Percentiles rank a stretch among this genome's conserved stretches.
These are phyloP conservation scores for Megaleporinus macrocephalus DNA, from an alignment of 2,113 vertebrate species.

Conservation along the genomic window DNA sequence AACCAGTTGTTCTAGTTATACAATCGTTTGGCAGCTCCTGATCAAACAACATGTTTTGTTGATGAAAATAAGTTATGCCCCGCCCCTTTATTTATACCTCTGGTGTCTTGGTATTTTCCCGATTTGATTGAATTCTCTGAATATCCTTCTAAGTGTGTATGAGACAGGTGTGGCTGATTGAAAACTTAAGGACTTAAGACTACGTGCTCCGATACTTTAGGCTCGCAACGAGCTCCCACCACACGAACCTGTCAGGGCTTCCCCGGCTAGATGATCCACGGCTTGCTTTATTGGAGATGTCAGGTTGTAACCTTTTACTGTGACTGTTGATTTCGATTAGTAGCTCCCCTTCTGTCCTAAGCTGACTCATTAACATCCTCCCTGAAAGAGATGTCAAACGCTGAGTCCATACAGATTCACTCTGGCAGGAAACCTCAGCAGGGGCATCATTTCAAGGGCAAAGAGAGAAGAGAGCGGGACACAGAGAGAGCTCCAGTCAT, in stretches of 20 bases:
- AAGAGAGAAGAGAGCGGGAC: neutral
- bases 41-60: too few species aligned
- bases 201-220: neutral
- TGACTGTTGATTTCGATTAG: constrained; percentile 40
- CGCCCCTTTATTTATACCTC: too few species aligned
- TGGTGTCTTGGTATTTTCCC: too few species aligned
- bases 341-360: constrained; percentile 11
- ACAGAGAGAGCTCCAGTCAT: neutral
- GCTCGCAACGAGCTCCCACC: neutral
- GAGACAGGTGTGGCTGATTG: neutral
- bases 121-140: too few species aligned
- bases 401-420: constrained; percentile 12
- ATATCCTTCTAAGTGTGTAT: too few species aligned
- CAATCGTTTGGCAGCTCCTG: too few species aligned
- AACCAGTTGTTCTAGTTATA: too few species aligned
- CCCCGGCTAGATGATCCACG: constrained; percentile 15
- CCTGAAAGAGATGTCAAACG: constrained; percentile 33
- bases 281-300: constrained; percentile 25
- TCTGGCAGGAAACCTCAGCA: constrained; percentile 6
- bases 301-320: constrained; percentile 13
- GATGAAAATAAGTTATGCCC: too few species aligned
- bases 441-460: constrained; percentile 13
- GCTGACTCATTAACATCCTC: constrained; percentile 17
- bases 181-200: neutral
- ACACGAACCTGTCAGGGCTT: neutral